Evolutionary conservation across 2,113 vertebrate genomes (phyloP).

Genomic region (Pygoscelis adeliae): DNA sequence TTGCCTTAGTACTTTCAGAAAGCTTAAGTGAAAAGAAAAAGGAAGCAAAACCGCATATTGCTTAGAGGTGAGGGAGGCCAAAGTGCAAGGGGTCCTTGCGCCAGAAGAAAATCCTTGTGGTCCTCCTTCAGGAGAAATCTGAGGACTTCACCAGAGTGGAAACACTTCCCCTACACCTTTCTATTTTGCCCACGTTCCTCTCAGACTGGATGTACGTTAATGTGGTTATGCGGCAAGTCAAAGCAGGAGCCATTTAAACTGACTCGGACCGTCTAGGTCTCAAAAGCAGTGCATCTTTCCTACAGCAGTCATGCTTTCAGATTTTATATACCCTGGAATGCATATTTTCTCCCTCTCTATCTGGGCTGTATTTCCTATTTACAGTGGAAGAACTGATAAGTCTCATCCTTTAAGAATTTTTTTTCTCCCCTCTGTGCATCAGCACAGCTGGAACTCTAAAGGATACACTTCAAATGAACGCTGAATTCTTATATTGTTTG

Average conservation of each 20-base stretch:
- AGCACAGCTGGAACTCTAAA: slow-evolving; percentile 5
- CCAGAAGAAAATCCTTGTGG: background rate
- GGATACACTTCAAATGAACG: background rate
- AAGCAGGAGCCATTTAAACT: background rate
- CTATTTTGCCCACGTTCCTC: rapidly evolving
- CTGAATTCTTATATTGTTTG: slow-evolving; percentile 22
- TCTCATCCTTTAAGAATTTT: background rate
- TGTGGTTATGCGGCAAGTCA: background rate
- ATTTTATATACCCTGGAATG: background rate
- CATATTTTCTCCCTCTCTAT: background rate
- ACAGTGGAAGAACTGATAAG: background rate
- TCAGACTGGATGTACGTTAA: background rate
- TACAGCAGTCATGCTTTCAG: background rate
- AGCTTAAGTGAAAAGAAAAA: background rate
- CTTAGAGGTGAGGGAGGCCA: background rate
- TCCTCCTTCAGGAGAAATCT: background rate
- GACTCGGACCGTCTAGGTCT: rapidly evolving
- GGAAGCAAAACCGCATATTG: background rate
- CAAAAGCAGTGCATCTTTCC: background rate
- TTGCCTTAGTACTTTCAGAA: background rate
- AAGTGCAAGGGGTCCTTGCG: background rate
- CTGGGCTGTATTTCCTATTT: background rate
- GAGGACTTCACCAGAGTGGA: background rate
- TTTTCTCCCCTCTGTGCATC: background rate
- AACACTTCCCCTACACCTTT: background rate